Conservation (phyloP, 2,888 invertebrate species). For the Epirrita christyi region DNA sequence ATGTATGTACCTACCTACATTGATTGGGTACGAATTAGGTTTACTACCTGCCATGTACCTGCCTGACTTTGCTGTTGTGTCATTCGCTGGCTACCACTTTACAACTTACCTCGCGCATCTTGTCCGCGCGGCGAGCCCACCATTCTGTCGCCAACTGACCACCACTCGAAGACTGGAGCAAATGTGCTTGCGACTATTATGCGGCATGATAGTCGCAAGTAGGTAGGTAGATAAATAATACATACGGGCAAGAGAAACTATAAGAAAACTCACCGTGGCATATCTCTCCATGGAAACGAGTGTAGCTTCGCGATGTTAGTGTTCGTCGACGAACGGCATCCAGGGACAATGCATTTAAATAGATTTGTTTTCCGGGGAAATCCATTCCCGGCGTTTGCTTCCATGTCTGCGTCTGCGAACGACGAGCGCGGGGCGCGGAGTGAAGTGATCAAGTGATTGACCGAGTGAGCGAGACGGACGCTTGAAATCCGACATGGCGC, state of each 20-base stretch:
- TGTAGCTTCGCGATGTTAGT: constrained; percentile 22
- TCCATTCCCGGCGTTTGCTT: neutral
- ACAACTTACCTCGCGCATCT: too few species aligned
- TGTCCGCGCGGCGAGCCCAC: too few species aligned
- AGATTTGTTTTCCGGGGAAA: constrained; percentile 8
- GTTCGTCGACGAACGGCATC: constrained; percentile 16
- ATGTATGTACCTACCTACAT: too few species aligned
- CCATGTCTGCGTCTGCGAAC: neutral
- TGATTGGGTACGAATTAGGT: too few species aligned
- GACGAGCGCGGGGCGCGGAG: constrained; percentile 18
- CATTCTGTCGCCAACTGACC: too few species aligned
- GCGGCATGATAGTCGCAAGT: too few species aligned
- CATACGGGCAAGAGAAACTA: neutral
- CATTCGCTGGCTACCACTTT: too few species aligned
- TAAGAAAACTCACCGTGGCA: constrained; percentile 16
- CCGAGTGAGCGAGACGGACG: constrained; percentile 7
- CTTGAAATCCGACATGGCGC: neutral
- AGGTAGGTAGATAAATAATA: neutral
- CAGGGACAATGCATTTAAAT: constrained; percentile 25
- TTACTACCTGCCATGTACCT: too few species aligned
- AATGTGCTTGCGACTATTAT: too few species aligned
- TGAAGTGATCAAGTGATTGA: constrained; percentile 14
- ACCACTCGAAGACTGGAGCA: too few species aligned
- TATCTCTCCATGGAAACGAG: constrained; percentile 26
- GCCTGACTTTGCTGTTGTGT: too few species aligned